A percentile compares a stretch with the other conserved stretches of the same genome.
These are phyloP conservation scores for Neomonachus schauinslandi DNA, from an alignment of 2,113 vertebrate species.

Conservation along the genomic window DNA sequence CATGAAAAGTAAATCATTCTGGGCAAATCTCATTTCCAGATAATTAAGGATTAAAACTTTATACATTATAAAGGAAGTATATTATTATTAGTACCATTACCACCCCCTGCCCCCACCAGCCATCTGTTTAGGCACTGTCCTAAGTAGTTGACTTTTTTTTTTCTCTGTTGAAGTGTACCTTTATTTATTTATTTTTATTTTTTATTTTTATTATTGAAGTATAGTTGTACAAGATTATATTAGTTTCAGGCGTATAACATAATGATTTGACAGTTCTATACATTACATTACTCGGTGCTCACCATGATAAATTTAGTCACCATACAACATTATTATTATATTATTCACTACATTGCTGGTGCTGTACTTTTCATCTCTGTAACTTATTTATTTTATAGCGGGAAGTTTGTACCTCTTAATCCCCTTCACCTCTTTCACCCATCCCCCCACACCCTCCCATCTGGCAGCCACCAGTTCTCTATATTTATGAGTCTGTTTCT, in stretches of 20 bases:
- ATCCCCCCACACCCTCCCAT: background rate
- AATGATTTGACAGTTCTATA: background rate
- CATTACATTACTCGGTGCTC: background rate
- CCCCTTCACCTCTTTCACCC: background rate
- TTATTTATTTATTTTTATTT: background rate
- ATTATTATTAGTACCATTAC: background rate
- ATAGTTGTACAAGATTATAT: background rate
- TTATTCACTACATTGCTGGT: background rate
- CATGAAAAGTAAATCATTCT: conserved; percentile 49
- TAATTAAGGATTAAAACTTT: conserved; percentile 7
- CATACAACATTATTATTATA: background rate
- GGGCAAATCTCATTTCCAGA: background rate
- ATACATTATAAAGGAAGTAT: background rate
- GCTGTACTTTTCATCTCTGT: background rate
- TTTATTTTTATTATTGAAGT: background rate
- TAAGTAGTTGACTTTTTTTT: background rate
- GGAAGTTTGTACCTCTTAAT: background rate
- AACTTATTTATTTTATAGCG: background rate
- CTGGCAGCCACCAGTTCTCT: background rate
- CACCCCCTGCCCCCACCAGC: background rate
- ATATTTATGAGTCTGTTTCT: background rate
- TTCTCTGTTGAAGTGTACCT: background rate
- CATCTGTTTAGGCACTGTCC: background rate
- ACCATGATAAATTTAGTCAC: background rate
- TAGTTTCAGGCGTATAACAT: background rate